phyloP scores from a whole-genome alignment of 2,113 vertebrate genomes.

The Petromus typicus region DNA sequence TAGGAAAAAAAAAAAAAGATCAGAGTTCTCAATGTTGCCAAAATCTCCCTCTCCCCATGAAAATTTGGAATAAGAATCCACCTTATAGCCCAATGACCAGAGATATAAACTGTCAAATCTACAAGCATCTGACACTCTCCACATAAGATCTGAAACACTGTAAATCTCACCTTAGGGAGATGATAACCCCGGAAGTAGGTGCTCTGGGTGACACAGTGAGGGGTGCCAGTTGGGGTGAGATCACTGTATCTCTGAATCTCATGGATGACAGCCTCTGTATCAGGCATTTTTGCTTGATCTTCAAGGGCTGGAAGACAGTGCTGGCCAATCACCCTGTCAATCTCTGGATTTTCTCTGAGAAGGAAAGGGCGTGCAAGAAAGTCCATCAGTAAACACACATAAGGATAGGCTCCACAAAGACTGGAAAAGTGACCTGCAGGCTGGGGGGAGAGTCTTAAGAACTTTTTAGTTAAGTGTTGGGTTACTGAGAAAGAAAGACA shows the following conservation, averaged over 20 bases:
- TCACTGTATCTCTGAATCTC: constrained; percentile 82
- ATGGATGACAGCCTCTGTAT: constrained; percentile 83
- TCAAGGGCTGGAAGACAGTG: constrained; percentile 52
- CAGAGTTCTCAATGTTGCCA: background rate
- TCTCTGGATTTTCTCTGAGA: constrained; percentile 83
- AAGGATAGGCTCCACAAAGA: background rate
- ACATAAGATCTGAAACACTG: too few species aligned
- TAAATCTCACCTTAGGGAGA: constrained; percentile 77
- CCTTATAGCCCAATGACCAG: background rate
- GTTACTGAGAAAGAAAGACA: background rate
- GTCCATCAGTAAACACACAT: background rate
- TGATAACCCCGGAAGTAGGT: constrained; percentile 77
- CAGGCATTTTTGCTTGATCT: constrained; percentile 80
- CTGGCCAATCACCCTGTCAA: constrained; percentile 76
- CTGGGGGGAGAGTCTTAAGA: too few species aligned
- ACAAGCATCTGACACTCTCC: too few species aligned
- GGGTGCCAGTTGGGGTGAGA: constrained; percentile 72
- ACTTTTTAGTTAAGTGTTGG: background rate
- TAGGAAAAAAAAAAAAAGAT: background rate
- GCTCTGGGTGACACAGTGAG: constrained; percentile 75
- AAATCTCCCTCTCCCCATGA: background rate
- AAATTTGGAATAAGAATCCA: background rate
- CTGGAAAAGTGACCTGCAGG: background rate
- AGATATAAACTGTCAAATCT: background rate
- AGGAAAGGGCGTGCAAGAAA: background rate